Evolutionary conservation across 2,797 vertebrate genomes (phyloP), one percentile per base, ranked within the genome.

Genomic region (Sebastes kiyomatsui): DNA sequence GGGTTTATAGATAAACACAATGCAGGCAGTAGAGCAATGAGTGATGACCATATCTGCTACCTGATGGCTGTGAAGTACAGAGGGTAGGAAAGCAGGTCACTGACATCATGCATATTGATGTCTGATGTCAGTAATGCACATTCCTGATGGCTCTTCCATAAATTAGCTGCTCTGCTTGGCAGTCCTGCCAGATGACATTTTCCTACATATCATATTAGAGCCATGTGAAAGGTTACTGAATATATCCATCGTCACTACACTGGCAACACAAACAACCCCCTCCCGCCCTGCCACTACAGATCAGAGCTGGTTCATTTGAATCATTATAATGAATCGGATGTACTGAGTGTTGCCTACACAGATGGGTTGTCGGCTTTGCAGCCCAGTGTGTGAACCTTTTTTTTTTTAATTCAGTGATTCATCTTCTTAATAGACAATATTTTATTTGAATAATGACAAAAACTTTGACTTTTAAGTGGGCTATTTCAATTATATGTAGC

Each of bases 1-100:
- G 32, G 12, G 5, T 79, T 71, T 72, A 69, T n/a, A 56, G 49
- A 67, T 73, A 62, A 74, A 72, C 38, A 49, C n/a, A 11, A 27
- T 27, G 11, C 25, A 56, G 52, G 16, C 49, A 65, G 58, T 8
- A 66, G 27, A 62, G 5, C 49, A 60, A 66, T 20, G 68, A 30
- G 14, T 35, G 73, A 72, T 52, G 58, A 23, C 13, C 27, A 20
- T 25, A 30, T 42, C n/a, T 66, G 67, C 65, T 52, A 49, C 11
- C 54, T 23, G 59, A 70, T 77, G 10, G 8, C n/a, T 74, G 20
- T 30, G 55, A 60, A 80, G 72, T 4, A 14, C 27, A 18, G 16
- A 10, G 4, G 3, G 30, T 4, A 0, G 8, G 23, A 65, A 71
- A 70, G 23, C 67, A 58, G 72, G 27, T 52, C 71, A 55, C 25